Evolutionary conservation across 2,113 vertebrate genomes (phyloP), one percentile per base, ranked within the genome.

Genomic region (Notothenia rossii): DNA sequence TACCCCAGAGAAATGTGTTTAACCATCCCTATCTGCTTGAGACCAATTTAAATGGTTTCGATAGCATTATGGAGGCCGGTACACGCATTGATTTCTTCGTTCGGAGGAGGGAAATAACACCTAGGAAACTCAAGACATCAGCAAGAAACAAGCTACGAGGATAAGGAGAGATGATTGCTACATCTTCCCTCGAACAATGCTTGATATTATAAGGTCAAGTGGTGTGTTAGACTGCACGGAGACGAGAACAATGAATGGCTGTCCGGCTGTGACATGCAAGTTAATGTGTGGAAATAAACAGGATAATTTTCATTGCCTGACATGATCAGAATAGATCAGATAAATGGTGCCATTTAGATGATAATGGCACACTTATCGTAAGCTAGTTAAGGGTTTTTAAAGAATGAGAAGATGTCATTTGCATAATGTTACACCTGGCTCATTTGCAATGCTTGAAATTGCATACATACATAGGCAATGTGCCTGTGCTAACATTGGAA

Each of bases 61-160:
- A 78, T 46, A 62, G 55, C 73, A 74, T 84, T 81, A 84, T 64
- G 11, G 58, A 69, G 56, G 53, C 10, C 43, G 82, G 48, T 54
- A 60, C 72, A 43, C 67, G 51, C 74, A 89, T 61, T 45, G 77
- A 85, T 89, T 90, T 73, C 56, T 81, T 74, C 7, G 13, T 56
- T 56, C 71, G 60, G 13, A 55, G 12, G 13, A 54, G 36, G 45
- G 74, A 43, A 55, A 50, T 62, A 74, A 74, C 9, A 11, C 53
- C 61, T 70, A 9, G 55, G n/a, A 85, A 88, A 83, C 11, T 72
- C 10, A 17, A 61, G 61, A 60, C 59, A 82, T 75, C 60, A 86
- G 49, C 33, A 81, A 6, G 0, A 70, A 70, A 72, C 25, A 50
- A 69, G 55, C 14, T 54, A 20, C 1, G 46, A 48, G 36, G 25